Evolutionary conservation across 2,888 invertebrate species (phyloP).

Genomic region (Tuta absoluta): DNA sequence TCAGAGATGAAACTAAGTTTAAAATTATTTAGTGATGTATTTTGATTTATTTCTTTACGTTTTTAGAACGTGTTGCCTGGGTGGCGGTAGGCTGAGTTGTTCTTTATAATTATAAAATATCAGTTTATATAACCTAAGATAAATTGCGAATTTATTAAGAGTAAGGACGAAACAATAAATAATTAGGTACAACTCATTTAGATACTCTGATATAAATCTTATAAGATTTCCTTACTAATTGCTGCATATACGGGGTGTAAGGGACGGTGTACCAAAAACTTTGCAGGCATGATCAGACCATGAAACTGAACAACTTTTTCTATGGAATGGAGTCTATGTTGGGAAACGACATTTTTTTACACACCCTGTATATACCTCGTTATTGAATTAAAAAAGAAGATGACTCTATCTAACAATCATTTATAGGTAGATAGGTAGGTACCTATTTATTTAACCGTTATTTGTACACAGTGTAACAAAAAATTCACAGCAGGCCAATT

Average conservation of each 20-base stretch:
- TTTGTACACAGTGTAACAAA: no score
- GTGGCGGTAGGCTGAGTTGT: neutral
- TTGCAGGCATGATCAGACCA: no score
- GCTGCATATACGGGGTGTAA: no score
- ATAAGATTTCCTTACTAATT: conserved; percentile 10
- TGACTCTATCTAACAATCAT: neutral
- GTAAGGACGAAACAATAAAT: neutral
- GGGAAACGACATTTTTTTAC: no score
- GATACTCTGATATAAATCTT: neutral
- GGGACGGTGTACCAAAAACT: no score
- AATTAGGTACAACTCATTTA: neutral
- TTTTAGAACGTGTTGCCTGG: neutral
- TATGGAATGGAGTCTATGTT: no score
- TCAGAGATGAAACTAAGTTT: conserved; percentile 10
- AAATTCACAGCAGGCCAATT: no score
- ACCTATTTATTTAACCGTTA: no score
- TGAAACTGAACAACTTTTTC: no score
- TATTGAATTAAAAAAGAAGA: neutral
- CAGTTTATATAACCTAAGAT: no score
- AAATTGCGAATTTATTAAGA: neutral
- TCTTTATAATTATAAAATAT: no score
- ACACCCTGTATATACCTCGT: neutral
- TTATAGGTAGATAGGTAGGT: no score
- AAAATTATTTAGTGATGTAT: conserved; percentile 1
- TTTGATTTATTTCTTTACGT: conserved; percentile 11